Percentiles rank a stretch among this genome's conserved stretches.
phyloP scores from a whole-genome alignment of 2,113 vertebrate species.

The Micronycteris hirsuta region DNA sequence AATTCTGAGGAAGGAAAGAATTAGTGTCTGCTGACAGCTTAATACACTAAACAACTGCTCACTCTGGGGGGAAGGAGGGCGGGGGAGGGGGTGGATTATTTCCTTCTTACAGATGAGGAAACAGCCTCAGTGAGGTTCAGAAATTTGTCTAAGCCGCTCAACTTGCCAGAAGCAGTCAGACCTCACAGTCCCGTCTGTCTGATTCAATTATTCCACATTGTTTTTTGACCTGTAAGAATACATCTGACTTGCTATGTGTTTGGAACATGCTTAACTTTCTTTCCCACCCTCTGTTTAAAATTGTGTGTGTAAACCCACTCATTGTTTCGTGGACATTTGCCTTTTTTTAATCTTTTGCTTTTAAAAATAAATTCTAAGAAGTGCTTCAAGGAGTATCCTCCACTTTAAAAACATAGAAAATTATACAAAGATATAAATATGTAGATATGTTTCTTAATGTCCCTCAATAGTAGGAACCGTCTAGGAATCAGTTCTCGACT shows the following conservation, averaged over 20 bases:
- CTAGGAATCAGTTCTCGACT: background rate
- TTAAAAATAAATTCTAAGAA: background rate
- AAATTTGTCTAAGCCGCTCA: background rate
- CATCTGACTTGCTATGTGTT: background rate
- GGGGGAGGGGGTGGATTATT: accelerated
- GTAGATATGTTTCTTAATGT: background rate
- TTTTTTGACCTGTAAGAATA: background rate
- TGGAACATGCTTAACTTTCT: background rate
- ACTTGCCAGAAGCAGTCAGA: background rate
- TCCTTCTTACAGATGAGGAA: background rate
- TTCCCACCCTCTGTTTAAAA: background rate
- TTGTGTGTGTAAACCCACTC: background rate
- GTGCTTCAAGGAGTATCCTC: background rate
- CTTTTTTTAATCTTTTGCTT: background rate
- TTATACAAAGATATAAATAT: background rate
- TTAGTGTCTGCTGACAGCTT: background rate
- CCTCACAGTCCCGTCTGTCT: background rate
- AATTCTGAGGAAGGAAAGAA: background rate
- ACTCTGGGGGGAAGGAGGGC: background rate
- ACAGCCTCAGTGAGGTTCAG: background rate
- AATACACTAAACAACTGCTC: background rate
- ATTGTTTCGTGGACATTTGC: background rate
- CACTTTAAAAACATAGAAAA: background rate
- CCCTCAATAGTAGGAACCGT: background rate
- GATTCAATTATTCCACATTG: background rate